phyloP scores from a whole-genome alignment of 2,888 invertebrate genomes.

The Holacanthella duospinosa region DNA sequence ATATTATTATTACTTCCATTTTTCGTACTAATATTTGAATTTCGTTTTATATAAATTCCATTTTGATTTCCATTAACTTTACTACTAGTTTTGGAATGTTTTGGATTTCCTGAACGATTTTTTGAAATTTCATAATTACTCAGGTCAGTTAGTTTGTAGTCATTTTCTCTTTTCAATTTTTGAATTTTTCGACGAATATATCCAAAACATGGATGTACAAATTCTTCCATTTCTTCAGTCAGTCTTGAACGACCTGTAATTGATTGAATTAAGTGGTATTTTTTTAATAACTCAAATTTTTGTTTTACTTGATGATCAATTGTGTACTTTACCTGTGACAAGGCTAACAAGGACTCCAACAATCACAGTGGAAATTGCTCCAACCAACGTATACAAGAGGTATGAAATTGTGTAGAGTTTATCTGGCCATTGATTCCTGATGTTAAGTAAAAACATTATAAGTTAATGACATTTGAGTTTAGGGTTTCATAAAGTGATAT shows the following conservation, averaged over 20 bases:
- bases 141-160: neutral
- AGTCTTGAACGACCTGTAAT: slow-evolving; percentile 25
- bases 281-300: neutral
- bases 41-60: neutral
- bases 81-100: neutral
- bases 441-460: no score
- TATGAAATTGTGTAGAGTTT: slow-evolving; percentile 33
- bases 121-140: neutral
- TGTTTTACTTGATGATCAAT: neutral
- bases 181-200: slow-evolving; percentile 10
- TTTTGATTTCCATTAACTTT: neutral
- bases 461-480: neutral
- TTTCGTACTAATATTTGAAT: no score
- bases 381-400: slow-evolving; percentile 28
- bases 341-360: slow-evolving; percentile 27
- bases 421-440: slow-evolving; percentile 29
- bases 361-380: slow-evolving; percentile 20
- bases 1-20: neutral
- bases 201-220: slow-evolving; percentile 32
- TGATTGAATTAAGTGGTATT: no score
- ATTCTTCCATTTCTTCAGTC: slow-evolving; percentile 30
- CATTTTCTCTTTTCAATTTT: neutral
- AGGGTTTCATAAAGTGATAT: no score
- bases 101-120: neutral
- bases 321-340: slow-evolving; percentile 19